These are phyloP conservation scores for Halcyon leucocephala DNA, from an alignment of 2,797 vertebrate species.

Conservation along the genomic window DNA sequence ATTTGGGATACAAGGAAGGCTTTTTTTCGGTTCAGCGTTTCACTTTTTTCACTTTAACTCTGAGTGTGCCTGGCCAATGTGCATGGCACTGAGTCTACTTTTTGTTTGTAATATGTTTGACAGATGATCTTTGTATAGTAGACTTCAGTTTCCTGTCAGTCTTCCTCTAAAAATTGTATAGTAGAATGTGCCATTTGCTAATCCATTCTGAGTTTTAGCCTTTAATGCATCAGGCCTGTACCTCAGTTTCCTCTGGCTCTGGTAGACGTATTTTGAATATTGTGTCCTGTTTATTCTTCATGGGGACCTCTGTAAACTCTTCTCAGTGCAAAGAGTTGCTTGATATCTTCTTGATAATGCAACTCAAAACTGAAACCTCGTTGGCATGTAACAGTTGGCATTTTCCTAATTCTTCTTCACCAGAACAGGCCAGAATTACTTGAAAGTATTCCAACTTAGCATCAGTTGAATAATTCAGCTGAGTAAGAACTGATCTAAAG, in stretches of 20 bases:
- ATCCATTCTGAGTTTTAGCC: background rate
- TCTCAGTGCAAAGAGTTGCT: background rate
- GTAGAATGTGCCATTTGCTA: background rate
- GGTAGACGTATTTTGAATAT: background rate
- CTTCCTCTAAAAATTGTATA: background rate
- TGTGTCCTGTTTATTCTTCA: background rate
- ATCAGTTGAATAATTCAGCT: background rate
- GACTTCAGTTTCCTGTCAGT: background rate
- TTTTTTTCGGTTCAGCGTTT: background rate
- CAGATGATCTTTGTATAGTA: background rate
- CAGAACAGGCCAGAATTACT: background rate
- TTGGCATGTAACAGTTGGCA: background rate
- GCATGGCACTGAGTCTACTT: background rate
- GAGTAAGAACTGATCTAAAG: background rate
- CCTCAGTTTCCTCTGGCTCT: background rate
- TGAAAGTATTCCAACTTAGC: background rate
- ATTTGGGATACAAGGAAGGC: background rate
- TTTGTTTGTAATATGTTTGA: background rate
- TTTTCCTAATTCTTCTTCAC: background rate
- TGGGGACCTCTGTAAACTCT: background rate
- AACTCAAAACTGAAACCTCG: background rate
- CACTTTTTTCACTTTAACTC: background rate
- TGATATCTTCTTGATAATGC: background rate
- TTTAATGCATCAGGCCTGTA: background rate
- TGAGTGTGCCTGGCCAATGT: background rate